phyloP scores from a whole-genome alignment of 2,888 invertebrate genomes.

The Eilema depressum region DNA sequence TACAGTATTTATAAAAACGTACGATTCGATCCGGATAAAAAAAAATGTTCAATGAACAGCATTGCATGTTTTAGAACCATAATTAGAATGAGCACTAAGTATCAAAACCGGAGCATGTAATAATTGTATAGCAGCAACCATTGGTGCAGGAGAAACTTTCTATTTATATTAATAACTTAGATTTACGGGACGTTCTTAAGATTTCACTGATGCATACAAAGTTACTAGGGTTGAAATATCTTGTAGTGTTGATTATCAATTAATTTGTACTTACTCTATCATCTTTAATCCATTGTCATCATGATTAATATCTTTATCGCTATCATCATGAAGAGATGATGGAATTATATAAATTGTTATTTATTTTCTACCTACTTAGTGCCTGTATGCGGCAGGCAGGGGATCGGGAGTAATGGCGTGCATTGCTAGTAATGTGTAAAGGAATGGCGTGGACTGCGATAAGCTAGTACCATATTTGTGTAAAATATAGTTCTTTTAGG shows the following conservation, averaged over 20 bases:
- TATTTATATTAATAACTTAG: constrained; percentile 46
- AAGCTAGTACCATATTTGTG: background rate
- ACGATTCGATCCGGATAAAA: background rate
- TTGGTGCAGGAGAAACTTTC: constrained; percentile 41
- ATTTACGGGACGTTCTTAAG: constrained; percentile 35
- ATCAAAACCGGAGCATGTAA: constrained; percentile 43
- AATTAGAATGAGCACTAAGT: constrained; percentile 34
- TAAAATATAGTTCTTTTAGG: background rate
- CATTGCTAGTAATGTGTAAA: no score
- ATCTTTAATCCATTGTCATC: no score
- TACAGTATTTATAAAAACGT: background rate
- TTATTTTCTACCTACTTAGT: background rate
- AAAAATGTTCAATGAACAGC: constrained; percentile 20
- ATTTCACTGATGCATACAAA: constrained; percentile 32
- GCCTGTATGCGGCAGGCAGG: no score
- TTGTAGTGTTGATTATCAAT: background rate
- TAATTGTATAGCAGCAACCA: constrained; percentile 30
- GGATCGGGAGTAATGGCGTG: no score
- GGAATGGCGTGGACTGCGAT: no score
- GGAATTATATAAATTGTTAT: no score
- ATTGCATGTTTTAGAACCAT: constrained; percentile 38
- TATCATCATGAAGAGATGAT: no score
- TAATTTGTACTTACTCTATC: background rate
- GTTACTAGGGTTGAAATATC: constrained; percentile 31
- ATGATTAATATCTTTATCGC: no score